Evolutionary conservation across 2,888 invertebrate species (phyloP), one percentile per base, ranked within the genome.

Genomic region (Harpalus rubripes): DNA sequence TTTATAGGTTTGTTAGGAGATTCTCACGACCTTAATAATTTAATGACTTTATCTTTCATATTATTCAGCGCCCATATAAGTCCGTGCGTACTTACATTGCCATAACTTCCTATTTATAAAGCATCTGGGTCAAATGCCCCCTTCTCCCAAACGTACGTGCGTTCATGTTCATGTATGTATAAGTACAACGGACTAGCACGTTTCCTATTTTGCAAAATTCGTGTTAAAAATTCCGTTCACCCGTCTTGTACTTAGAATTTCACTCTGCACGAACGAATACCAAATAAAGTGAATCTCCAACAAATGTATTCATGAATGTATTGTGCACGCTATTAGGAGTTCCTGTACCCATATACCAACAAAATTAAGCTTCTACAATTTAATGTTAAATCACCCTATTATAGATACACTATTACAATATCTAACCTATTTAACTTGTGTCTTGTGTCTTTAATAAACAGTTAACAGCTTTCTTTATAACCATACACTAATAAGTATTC

Each of bases 201-300:
- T 58, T 78, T 78, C 78, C 78, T 78, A 78, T 58, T 78, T 78
- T 58, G 78, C 78, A 78, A 78, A 78, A 78, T 78, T 80, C n/a
- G 63, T 32, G 63, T 41, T 81, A 68, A 68, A 81, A 81, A 81
- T 68, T 81, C 68, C 39, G 81, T 81, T 68, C 81, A 68, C 68
- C 63, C 63, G 58, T 81, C 32, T 81, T 44, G 81, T 68, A 44
- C 52, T 81, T 81, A 65, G 15, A 81, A 72, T 81, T 81, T 81
- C 81, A 58, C 81, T 81, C n/a, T 52, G 68, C 81, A 81, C 81
- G 81, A 56, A 52, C 58, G 81, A 81, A 81, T 81, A 81, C 81
- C 81, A 81, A 81, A 81, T 81, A 68, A 44, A 68, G 81, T 52
- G 81, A 81, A 81, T 52, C 81, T 81, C 63, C 52, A 18, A 72